Evolutionary conservation across 2,113 vertebrate genomes (phyloP).

Genomic region (Varanus komodoensis): DNA sequence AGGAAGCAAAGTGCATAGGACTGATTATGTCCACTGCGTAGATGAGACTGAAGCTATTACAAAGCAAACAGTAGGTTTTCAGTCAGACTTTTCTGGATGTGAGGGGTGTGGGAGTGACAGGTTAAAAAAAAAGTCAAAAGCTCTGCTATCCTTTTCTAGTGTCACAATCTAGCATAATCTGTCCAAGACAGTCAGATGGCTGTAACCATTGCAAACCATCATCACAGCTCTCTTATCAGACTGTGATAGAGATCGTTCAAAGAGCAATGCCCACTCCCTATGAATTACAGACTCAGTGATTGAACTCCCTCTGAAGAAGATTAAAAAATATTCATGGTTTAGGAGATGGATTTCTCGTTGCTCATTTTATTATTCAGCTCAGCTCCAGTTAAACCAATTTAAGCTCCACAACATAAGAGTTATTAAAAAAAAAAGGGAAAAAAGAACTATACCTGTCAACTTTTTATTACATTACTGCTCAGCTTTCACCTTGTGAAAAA

Average conservation of each 20-base stretch:
- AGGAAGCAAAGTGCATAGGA: rapidly evolving
- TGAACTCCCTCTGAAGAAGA: constrained; percentile 49
- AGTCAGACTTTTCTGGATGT: rapidly evolving
- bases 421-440: constrained; percentile 63
- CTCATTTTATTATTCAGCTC: constrained; percentile 75
- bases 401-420: constrained; percentile 75
- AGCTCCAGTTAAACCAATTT: constrained; percentile 78
- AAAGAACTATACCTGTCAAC: constrained; percentile 73
- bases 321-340: constrained; percentile 53
- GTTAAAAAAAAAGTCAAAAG: neutral
- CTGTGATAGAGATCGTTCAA: neutral
- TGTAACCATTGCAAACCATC: neutral
- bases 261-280: neutral
- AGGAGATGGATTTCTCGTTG: constrained; percentile 65
- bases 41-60: neutral
- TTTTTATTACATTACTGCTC: constrained; percentile 76
- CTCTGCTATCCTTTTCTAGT: neutral
- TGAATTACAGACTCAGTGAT: constrained; percentile 3
- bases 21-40: neutral
- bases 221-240: neutral
- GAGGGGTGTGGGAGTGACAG: rapidly evolving
- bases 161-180: neutral
- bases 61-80: rapidly evolving
- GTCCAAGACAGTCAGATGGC: neutral
- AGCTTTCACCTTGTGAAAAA: constrained; percentile 70